Base-by-base conservation (phyloP, 2,113 vertebrate genomes). In the Leptobrachium leishanense region DNA sequence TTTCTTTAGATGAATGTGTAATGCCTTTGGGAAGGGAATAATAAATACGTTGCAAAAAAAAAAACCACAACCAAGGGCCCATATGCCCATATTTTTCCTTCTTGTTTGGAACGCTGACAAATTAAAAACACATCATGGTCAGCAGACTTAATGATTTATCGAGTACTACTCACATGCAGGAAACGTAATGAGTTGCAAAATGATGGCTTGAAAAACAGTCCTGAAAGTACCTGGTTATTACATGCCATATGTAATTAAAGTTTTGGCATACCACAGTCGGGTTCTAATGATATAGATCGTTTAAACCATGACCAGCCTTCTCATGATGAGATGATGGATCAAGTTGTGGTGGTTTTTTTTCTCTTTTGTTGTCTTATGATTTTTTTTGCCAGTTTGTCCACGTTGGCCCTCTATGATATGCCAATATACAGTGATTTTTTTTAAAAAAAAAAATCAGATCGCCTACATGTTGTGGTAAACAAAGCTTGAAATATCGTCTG, bases 11-110 rank as follows among this genome's bases (percentile, higher is more conserved):
- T 84, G 87, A 86, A 83, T 10, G 2, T 50, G 86, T 84, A 82
- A 82, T 82, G 86, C 86, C 88, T 90, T 89, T 88, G 88, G 91
- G 88, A 90, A 91, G 91, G 81, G 81, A 85, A 85, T 78, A 79
- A 44, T 55, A n/a, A 13, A 59, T 71, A 42, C 44, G 8, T 8
- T 50, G 20, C 46, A 50, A 50, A 50, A 50, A 50, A 46, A 50
- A 4, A 50, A 1, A 0, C 46, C 46, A 50, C 4, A 50, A 50
- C 46, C 46, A 50, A 8, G 4, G 8, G 76, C 77, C 39, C 81
- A 81, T 74, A 81, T 81, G 76, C 77, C 39, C 81, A 81, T 74
- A 81, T 81, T 74, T 81, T 81, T 43, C 53, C 39, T 74, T 81
- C 66, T 66, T 46, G 63, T 62, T 68, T 81, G 78, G 71, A 68